Percentiles rank a stretch among this genome's conserved stretches.
phyloP scores from a whole-genome alignment of 2,113 vertebrate genomes.

The Elgaria multicarinata region DNA sequence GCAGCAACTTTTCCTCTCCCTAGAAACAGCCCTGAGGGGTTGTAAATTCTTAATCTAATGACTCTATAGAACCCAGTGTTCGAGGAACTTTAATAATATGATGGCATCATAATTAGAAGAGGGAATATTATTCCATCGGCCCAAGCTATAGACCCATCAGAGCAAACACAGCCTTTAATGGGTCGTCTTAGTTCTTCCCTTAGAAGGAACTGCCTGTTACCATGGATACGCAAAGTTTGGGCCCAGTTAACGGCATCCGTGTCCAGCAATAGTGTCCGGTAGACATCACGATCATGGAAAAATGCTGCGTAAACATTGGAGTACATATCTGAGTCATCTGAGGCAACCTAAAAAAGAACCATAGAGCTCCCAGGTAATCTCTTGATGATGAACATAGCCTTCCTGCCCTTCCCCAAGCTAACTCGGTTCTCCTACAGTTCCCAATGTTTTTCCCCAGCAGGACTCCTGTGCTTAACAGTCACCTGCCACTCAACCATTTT shows the following conservation, averaged over 20 bases:
- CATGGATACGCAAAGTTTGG: background rate
- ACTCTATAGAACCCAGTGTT: background rate
- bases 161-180: background rate
- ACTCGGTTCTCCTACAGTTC: background rate
- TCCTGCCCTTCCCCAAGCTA: background rate
- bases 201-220: background rate
- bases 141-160: background rate
- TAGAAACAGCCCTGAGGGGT: background rate
- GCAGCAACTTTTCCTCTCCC: no score
- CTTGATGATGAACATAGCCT: background rate
- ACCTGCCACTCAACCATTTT: background rate
- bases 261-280: background rate
- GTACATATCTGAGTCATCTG: background rate
- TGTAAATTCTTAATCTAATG: background rate
- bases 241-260: conserved; percentile 18
- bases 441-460: no score
- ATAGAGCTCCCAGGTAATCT: background rate
- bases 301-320: background rate
- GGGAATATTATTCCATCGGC: background rate
- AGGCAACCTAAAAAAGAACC: background rate
- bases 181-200: background rate
- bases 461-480: background rate
- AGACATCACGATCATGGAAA: background rate
- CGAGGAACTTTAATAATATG: background rate
- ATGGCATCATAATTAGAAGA: background rate